Conservation (phyloP, 2,888 invertebrate genomes). For the Atethmia centrago region DNA sequence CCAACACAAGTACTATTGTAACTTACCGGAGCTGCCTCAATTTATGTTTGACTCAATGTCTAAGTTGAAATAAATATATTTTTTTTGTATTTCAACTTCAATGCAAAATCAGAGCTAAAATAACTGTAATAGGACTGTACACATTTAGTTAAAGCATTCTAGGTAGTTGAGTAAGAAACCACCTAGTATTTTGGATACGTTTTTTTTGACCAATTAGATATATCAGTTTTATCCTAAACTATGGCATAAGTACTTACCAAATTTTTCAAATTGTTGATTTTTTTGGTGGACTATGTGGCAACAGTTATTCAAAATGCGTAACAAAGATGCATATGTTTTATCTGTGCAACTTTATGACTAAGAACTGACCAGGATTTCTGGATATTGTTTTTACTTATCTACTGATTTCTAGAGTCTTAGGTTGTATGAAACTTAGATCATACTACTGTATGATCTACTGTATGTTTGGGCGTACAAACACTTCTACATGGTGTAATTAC, state of each 20-base stretch:
- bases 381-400: not conserved
- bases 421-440: not conserved
- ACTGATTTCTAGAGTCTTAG: not conserved
- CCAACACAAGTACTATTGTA: too few relatives aligned
- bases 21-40: too few relatives aligned
- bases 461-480: not conserved
- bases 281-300: not conserved
- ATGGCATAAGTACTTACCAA: too few relatives aligned
- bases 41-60: too few relatives aligned
- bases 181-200: not conserved
- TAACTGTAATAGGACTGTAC: not conserved
- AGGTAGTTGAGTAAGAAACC: not conserved
- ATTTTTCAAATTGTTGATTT: not conserved
- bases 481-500: slow-evolving; percentile 7
- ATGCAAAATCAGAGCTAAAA: not conserved
- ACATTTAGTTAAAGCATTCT: not conserved
- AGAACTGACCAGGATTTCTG: not conserved
- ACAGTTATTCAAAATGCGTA: not conserved
- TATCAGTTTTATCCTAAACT: not conserved
- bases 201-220: not conserved
- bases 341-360: not conserved
- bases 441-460: not conserved
- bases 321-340: too few relatives aligned
- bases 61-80: too few relatives aligned
- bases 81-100: too few relatives aligned